Base-by-base conservation (phyloP, 2,797 vertebrate species). In the Lutjanus campechanus region DNA sequence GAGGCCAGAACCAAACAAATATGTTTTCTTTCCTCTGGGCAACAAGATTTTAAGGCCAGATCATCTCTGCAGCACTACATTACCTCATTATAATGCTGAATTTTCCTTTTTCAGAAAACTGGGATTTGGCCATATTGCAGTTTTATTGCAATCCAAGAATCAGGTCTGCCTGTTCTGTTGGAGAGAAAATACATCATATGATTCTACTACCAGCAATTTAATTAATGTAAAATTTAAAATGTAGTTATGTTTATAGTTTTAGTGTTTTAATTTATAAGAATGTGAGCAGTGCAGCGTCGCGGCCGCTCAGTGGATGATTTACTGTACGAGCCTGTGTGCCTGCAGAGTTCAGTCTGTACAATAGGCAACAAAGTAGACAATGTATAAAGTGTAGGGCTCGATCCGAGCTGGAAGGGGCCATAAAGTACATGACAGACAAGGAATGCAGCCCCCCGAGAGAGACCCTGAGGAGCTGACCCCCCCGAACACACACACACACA, bases 371-470 rank as follows among this genome's bases (percentile, higher is more conserved):
- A 67, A 77, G 82, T 36, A 61, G 79, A 83, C 84, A 81, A 81
- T 82, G 83, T 86, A 36, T 62, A 76, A 73, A 83, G 58, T 71
- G 80, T 53, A 73, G 66, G 40, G 58, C 84, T 74, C 11, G 11
- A 75, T 81, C 51, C 10, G 81, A 80, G 75, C 81, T 81, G 76
- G 55, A 86, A 88, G 88, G 83, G 90, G 88, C 87, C 88, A 77
- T 84, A 88, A 90, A 91, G 85, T 89, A 90, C 83, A 89, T 88
- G 88, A 88, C 88, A 83, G 90, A 85, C 75, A 71, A 92, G 89
- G 92, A 93, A 94, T 94, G 92, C 83, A 74, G 86, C 77, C 84
- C 87, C 86, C 88, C 54, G 80, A 20, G 54, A 81, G 83, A 76
- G 80, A 89, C 87, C 81, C 91, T 1, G 43, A 85, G 75, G 84